Base-by-base conservation (phyloP, 2,113 vertebrate genomes). In the Charina bottae region DNA sequence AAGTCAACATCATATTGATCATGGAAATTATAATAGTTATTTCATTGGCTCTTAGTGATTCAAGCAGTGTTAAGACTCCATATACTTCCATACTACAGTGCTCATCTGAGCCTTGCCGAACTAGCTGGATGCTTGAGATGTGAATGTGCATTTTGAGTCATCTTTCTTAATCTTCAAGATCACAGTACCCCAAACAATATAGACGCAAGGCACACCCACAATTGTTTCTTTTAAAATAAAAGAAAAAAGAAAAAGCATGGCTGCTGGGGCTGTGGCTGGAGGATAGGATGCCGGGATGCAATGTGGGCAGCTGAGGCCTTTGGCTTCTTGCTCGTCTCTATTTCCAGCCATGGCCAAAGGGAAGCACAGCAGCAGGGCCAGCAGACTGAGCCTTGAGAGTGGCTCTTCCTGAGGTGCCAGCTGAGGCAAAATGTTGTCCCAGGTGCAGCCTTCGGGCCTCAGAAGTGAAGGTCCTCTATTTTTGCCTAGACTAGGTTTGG, bases 1-100 rank as follows among this genome's bases (percentile, higher is more conserved):
- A 97, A 24, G 97, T 95, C 28, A 94, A 55, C 2, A 83, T 8
- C 6, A 26, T 85, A 19, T 21, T 83, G 2, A 78, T 42, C 72
- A 37, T 78, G 19, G 21, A 42, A 21, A 42, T 78, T 78, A 33
- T 78, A 78, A 78, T 2, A 21, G 2, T 49, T 21, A 78, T 78
- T 42, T 78, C 68, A 37, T 78, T 37, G 49, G 68, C 6, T 78
- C 7, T 42, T 78, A 78, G 42, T 78, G 17, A 78, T 42, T 23
- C 33, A 78, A 78, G 72, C 17, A 78, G 7, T 78, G 72, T 6
- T 33, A 42, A 3, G 17, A 42, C 17, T 21, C 72, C 17, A 42
- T 42, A 78, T 42, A 42, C 72, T 78, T 78, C 37, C 33, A 78
- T 1, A 42, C 6, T 21, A 4, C 72, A 42, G 42, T 37, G 68